A percentile compares a stretch with the other conserved stretches of the same genome.
These are phyloP conservation scores for Trogon surrucura DNA, from an alignment of 2,113 vertebrate species.

Conservation along the genomic window DNA sequence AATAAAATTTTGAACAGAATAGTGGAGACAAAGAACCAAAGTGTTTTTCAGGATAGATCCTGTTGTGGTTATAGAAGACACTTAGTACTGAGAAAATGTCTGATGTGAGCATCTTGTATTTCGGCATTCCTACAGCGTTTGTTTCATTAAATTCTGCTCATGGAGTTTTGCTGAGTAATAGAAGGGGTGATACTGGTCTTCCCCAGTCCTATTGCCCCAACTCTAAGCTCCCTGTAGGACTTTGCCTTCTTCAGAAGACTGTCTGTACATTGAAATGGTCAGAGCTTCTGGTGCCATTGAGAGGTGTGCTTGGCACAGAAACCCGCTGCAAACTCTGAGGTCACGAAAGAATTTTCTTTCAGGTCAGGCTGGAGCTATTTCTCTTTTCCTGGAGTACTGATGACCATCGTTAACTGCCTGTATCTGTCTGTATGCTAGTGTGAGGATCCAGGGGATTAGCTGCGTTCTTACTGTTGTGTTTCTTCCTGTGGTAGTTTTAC, in stretches of 20 bases:
- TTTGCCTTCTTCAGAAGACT: not conserved
- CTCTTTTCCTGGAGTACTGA: not conserved
- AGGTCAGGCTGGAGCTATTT: not conserved
- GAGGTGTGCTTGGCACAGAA: not conserved
- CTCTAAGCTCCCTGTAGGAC: not conserved
- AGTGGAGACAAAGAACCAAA: not conserved
- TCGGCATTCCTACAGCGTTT: not conserved
- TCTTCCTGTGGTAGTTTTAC: not conserved
- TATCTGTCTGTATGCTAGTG: fast-evolving
- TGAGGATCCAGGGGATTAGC: not conserved
- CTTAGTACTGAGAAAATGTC: not conserved
- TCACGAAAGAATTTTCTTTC: not conserved
- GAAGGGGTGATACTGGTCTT: not conserved
- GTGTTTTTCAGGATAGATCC: not conserved
- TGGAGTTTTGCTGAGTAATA: not conserved
- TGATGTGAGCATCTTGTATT: not conserved
- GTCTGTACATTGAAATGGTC: fast-evolving
- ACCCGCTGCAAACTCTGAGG: not conserved
- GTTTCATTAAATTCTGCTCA: not conserved
- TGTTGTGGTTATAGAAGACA: not conserved
- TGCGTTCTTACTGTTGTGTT: not conserved
- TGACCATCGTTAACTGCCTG: not conserved
- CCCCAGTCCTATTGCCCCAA: not conserved
- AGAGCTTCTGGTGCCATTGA: not conserved
- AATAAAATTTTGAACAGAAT: not conserved